Evolutionary conservation across 2,113 vertebrate genomes (phyloP).

Genomic region (Australoheros scitulus): DNA sequence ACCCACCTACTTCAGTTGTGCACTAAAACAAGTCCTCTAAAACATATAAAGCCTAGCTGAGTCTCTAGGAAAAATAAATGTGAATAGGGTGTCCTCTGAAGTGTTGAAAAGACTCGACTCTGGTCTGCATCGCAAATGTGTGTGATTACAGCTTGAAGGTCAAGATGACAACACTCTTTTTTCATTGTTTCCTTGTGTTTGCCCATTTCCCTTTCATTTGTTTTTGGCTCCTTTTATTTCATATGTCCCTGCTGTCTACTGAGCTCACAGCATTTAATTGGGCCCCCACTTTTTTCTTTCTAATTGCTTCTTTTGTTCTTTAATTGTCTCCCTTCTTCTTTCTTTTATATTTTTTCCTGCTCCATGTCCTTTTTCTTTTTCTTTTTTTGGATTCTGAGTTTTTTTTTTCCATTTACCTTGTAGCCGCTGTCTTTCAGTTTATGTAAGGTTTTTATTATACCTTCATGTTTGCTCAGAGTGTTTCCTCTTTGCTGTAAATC

Average conservation of each 20-base stretch:
- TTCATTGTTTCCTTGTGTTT: constrained; percentile 7
- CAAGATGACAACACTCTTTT: neutral
- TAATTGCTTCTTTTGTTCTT: constrained; percentile 4
- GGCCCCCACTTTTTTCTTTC: neutral
- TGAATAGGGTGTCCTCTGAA: neutral
- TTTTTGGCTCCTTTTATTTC: constrained; percentile 1
- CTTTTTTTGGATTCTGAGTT: neutral
- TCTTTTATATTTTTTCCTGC: neutral
- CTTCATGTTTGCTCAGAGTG: neutral
- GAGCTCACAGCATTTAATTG: neutral
- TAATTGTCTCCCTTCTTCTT: neutral
- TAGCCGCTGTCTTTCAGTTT: neutral
- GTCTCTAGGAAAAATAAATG: neutral
- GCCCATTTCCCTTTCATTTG: neutral
- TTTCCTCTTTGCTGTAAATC: neutral
- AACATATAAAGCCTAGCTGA: too few species aligned
- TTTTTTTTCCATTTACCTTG: neutral
- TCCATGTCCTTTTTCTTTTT: neutral
- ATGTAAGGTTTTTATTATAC: neutral
- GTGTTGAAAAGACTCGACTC: neutral
- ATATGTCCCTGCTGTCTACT: neutral
- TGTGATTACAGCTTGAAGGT: constrained; percentile 6
- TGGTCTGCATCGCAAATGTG: neutral
- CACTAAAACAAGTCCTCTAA: too few species aligned
- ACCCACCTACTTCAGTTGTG: too few species aligned